Percentiles rank a stretch among this genome's conserved stretches.
Evolutionary conservation across 2,113 vertebrate species (phyloP).

Genomic region (Martes martes): DNA sequence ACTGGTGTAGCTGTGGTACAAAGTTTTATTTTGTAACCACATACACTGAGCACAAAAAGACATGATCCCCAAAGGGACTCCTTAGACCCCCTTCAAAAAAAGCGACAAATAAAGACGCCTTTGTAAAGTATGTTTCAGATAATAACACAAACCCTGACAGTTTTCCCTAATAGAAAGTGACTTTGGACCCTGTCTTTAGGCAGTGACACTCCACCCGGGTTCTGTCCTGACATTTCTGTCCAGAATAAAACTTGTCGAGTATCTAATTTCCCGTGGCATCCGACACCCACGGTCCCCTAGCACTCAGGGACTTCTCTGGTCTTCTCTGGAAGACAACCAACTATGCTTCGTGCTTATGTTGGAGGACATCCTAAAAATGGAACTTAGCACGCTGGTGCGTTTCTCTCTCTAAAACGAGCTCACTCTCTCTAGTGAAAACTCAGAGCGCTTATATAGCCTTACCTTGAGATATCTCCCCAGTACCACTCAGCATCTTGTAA

Average conservation of each 20-base stretch:
- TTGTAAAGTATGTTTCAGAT: background rate
- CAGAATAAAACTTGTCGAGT: constrained; percentile 41
- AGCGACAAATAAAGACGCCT: background rate
- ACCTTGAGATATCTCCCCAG: constrained; percentile 99
- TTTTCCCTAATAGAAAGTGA: background rate
- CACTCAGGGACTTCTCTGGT: constrained; percentile 66
- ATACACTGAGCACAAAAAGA: background rate
- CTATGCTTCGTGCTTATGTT: constrained; percentile 55
- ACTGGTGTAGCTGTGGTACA: background rate
- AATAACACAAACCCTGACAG: background rate
- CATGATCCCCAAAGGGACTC: background rate
- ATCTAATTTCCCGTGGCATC: constrained; percentile 58
- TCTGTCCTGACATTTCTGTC: constrained; percentile 49
- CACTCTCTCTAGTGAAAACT: background rate
- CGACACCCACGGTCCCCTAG: constrained; percentile 53
- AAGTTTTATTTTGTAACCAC: background rate
- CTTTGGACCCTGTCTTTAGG: background rate
- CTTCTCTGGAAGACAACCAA: constrained; percentile 67
- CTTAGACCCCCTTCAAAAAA: background rate
- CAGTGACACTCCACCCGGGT: background rate
- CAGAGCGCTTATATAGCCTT: constrained; percentile 66
- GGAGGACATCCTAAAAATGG: constrained; percentile 68
- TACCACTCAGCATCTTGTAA: constrained; percentile 99
- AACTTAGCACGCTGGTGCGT: constrained; percentile 37
- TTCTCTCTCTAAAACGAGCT: constrained; percentile 52